phyloP scores from a whole-genome alignment of 2,113 vertebrate species.

The Peucedramus taeniatus region DNA sequence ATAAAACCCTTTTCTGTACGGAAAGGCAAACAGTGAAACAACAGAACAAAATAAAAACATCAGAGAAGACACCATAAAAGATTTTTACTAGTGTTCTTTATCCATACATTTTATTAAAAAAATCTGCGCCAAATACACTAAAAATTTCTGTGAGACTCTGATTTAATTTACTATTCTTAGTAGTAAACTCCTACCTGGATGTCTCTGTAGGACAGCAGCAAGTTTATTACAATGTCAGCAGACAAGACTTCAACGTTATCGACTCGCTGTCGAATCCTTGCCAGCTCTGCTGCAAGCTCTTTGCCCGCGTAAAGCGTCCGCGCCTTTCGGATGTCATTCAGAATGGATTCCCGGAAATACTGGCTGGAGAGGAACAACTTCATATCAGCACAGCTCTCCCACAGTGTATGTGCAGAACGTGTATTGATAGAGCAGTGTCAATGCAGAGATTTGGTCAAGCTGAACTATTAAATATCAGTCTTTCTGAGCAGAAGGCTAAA shows the following conservation, averaged over 20 bases:
- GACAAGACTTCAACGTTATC: constrained; percentile 96
- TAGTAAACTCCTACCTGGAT: constrained; percentile 83
- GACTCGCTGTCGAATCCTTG: constrained; percentile 90
- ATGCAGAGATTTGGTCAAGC: neutral
- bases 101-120: neutral
- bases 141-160: neutral
- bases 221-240: constrained; percentile 95
- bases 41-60: neutral
- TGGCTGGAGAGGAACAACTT: constrained; percentile 75
- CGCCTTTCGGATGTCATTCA: constrained; percentile 94
- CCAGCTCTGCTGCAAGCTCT: constrained; percentile 88
- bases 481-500: neutral
- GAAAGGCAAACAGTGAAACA: neutral
- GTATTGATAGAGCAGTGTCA: neutral
- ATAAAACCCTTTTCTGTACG: neutral
- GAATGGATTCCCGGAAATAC: constrained; percentile 92
- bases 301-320: constrained; percentile 87
- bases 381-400: neutral
- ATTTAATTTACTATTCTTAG: neutral
- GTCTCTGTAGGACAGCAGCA: constrained; percentile 95
- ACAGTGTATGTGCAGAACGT: neutral
- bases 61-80: neutral
- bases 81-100: neutral
- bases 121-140: neutral
- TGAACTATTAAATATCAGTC: neutral